Conservation (phyloP, 2,888 invertebrate genomes). For the Heliconius charithonia region DNA sequence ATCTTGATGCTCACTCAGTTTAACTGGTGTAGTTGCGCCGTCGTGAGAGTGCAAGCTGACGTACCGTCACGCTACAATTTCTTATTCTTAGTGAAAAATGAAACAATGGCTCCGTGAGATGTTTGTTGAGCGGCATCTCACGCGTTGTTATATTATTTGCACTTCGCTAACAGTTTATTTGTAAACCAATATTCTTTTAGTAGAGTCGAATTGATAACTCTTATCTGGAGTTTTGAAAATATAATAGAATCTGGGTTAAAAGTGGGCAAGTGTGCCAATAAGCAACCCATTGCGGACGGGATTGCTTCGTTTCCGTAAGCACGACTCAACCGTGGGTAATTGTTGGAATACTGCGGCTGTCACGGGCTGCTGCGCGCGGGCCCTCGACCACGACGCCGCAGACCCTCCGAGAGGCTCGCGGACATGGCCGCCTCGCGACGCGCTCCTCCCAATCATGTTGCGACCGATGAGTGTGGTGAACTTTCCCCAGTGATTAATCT, state of each 20-base stretch:
- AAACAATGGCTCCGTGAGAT: slow-evolving; percentile 80
- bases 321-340: slow-evolving; percentile 77
- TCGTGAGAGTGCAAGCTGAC: slow-evolving; percentile 73
- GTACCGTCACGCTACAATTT: slow-evolving; percentile 67
- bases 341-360: slow-evolving; percentile 78
- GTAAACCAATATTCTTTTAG: slow-evolving; percentile 26
- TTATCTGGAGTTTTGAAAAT: not conserved
- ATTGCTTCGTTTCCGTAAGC: slow-evolving; percentile 69
- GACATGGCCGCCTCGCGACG: slow-evolving; percentile 72
- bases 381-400: slow-evolving; percentile 75
- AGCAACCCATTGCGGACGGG: slow-evolving; percentile 62
- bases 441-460: slow-evolving; percentile 70
- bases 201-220: slow-evolving; percentile 32
- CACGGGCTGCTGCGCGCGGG: slow-evolving; percentile 78
- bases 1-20: slow-evolving; percentile 67
- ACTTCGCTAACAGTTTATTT: slow-evolving; percentile 21
- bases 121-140: slow-evolving; percentile 45
- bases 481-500: slow-evolving; percentile 55
- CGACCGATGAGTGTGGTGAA: slow-evolving; percentile 68
- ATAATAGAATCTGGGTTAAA: slow-evolving; percentile 47
- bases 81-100: slow-evolving; percentile 68
- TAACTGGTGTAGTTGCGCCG: slow-evolving; percentile 49
- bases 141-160: not conserved
- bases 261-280: slow-evolving; percentile 57
- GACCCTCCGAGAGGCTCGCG: slow-evolving; percentile 74